Evolutionary conservation across 35 echinoderm and acorn worm genomes (phyloP).

Genomic region (Ophioderma brevispina): DNA sequence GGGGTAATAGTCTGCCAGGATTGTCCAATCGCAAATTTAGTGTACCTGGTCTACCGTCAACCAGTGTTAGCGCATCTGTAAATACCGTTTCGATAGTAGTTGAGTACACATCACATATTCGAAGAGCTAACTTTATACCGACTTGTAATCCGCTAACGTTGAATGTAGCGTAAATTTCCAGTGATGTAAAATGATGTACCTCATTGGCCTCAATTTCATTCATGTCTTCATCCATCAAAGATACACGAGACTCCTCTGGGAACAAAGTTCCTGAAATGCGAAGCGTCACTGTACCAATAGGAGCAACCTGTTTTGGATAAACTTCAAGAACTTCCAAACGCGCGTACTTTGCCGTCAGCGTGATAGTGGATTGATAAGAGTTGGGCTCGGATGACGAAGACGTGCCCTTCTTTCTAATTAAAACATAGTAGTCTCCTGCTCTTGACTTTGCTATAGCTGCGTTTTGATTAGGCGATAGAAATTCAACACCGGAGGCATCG

Average conservation of each 20-base stretch:
- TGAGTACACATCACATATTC: not conserved
- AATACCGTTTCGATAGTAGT: not conserved
- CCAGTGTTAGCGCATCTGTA: not conserved
- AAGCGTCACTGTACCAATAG: conserved; percentile 42
- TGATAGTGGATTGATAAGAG: conserved; percentile 10
- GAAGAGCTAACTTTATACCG: conserved; percentile 5
- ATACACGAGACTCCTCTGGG: conserved; percentile 36
- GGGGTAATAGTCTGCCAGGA: conserved; percentile 3
- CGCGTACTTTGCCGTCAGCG: conserved; percentile 33
- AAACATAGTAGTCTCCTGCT: conserved; percentile 51
- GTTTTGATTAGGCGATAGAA: conserved; percentile 43
- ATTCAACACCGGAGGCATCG: conserved; percentile 39
- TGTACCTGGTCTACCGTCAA: conserved; percentile 9
- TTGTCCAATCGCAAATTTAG: not conserved
- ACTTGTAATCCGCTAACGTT: not conserved
- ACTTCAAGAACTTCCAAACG: conserved; percentile 51
- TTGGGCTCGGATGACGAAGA: not conserved
- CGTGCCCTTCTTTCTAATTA: conserved; percentile 44
- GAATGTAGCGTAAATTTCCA: conserved; percentile 50
- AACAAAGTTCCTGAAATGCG: conserved; percentile 55
- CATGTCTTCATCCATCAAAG: not conserved
- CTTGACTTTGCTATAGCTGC: conserved; percentile 28
- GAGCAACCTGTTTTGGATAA: conserved; percentile 25
- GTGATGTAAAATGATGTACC: conserved; percentile 47
- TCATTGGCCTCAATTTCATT: conserved; percentile 8